Evolutionary conservation across 1,140 invertebrate genomes (phyloP).

Genomic region (Hydropsyche tenuis): DNA sequence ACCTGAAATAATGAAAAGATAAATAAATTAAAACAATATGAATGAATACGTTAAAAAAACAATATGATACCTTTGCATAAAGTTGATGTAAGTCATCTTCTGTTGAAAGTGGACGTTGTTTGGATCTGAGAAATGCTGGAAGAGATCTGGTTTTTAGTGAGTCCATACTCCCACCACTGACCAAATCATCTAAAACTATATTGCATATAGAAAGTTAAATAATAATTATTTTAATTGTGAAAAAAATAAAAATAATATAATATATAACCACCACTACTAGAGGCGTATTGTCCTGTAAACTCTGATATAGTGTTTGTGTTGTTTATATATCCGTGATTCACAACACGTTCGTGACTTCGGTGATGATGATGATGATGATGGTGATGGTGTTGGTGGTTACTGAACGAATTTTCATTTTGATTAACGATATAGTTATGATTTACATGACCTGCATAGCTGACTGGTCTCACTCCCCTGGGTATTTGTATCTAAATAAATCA

Average conservation of each 20-base stretch:
- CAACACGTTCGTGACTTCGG: slow-evolving; percentile 43
- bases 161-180: slow-evolving; percentile 59
- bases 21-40: background rate
- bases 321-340: slow-evolving; percentile 47
- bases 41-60: background rate
- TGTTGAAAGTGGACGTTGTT: slow-evolving; percentile 69
- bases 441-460: slow-evolving; percentile 49
- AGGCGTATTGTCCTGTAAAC: slow-evolving; percentile 64
- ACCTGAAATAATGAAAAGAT: slow-evolving; percentile 64
- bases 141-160: slow-evolving; percentile 72
- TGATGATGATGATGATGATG: slow-evolving; percentile 40
- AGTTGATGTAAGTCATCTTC: slow-evolving; percentile 74
- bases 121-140: slow-evolving; percentile 70
- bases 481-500: slow-evolving; percentile 23
- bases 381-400: slow-evolving; percentile 21
- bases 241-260: background rate
- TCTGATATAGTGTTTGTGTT: slow-evolving; percentile 52
- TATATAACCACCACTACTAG: slow-evolving; percentile 66
- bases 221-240: slow-evolving; percentile 16
- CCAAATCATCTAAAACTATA: slow-evolving; percentile 68
- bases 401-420: slow-evolving; percentile 36
- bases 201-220: slow-evolving; percentile 11
- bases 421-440: slow-evolving; percentile 38
- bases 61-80: slow-evolving; percentile 69
- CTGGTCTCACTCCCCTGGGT: slow-evolving; percentile 33